These are phyloP conservation scores for Dasyprocta punctata DNA, from an alignment of 2,113 vertebrate genomes.

Conservation along the genomic window DNA sequence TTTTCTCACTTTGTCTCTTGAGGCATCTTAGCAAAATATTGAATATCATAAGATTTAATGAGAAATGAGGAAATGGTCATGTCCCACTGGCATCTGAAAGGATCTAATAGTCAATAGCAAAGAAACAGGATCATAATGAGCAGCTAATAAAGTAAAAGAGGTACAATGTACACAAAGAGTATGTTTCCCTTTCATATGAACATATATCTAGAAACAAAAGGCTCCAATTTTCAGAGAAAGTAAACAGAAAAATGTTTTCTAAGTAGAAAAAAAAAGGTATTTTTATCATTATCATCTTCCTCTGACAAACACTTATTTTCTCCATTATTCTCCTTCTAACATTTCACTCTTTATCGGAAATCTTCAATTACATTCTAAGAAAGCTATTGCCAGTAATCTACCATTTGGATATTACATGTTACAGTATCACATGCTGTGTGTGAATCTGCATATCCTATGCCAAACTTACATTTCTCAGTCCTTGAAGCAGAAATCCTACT, in stretches of 20 bases:
- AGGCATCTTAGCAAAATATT: neutral
- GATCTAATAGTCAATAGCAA: neutral
- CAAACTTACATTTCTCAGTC: neutral
- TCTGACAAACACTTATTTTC: neutral
- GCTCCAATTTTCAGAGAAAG: neutral
- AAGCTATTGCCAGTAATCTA: neutral
- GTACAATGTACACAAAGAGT: neutral
- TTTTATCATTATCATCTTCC: neutral
- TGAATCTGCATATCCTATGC: neutral
- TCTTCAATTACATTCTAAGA: neutral
- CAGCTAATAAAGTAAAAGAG: neutral
- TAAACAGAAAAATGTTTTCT: neutral
- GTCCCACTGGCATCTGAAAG: neutral
- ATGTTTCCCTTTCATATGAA: neutral
- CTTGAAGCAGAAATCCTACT: neutral
- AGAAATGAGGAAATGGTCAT: neutral
- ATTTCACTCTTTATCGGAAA: neutral
- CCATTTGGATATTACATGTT: neutral
- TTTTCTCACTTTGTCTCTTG: constrained; percentile 22
- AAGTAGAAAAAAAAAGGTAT: neutral
- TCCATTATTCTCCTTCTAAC: neutral
- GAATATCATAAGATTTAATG: neutral
- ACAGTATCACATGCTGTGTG: neutral
- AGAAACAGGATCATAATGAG: neutral
- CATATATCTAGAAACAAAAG: neutral